Evolutionary conservation across 2,888 invertebrate species (phyloP), one percentile per base, ranked within the genome.

Genomic region (Folsomia manolachei): DNA sequence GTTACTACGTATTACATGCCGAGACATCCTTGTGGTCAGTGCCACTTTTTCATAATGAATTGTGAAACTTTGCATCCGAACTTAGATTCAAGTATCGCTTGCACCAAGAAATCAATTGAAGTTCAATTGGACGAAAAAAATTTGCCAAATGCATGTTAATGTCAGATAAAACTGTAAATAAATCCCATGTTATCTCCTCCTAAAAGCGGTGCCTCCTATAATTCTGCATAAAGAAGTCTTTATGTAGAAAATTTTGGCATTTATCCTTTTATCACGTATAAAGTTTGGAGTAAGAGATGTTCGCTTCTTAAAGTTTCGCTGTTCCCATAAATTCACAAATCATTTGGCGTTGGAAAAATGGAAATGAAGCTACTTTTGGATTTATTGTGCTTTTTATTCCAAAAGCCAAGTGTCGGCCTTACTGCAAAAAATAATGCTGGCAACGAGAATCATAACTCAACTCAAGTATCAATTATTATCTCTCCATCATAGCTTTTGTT

Each of bases 81-180:
- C n/a, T n/a, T n/a, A n/a, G n/a, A n/a, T n/a, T n/a, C n/a, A n/a
- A n/a, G n/a, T n/a, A n/a, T n/a, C n/a, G n/a, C 39, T 39, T 39
- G 39, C 39, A 39, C 39, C 39, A 39, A 39, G 39, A 70, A 73
- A 70, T 66, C 71, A 69, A 76, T 74, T 72, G 68, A 73, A 71
- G 74, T 71, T 74, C 75, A 77, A 75, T 77, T 75, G 75, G 67
- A 77, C 65, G 74, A 77, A 73, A 73, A 71, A 75, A 77, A 77
- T 77, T 77, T 77, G 75, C 74, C 72, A 72, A 72, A 71, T 75
- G 77, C 75, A 77, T 77, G 75, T 75, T 77, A 77, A 74, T 75
- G 77, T 77, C 77, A 74, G 73, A 74, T 77, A 75, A 39, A 39
- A 39, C 14, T 4, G 39, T 4, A 14, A 14, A 39, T 39, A 39